Evolutionary conservation across 2,888 invertebrate species (phyloP), one percentile per base, ranked within the genome.

Genomic region (Resseliella maxima): DNA sequence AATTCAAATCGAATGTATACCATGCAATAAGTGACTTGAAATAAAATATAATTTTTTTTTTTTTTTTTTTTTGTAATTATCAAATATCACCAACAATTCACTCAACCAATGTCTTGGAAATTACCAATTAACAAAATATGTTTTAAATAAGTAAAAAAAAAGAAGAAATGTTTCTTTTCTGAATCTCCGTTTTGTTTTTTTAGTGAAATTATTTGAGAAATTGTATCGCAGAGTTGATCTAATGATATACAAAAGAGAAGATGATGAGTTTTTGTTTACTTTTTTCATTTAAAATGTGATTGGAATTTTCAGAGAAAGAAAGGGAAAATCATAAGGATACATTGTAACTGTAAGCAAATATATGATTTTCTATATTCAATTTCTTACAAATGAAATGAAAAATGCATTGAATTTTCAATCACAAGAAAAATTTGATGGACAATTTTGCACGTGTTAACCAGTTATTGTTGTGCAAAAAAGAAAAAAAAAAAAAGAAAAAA

Each of bases 11-110:
- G 72, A 72, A 31, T n/a, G 72, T 72, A 72, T 72, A 72, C 72
- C 72, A 72, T 72, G 72, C 72, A 72, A 72, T 72, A 72, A 72
- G 35, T 31, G 72, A 72, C 31, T 12, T 41, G 41, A 41, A 41
- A 12, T 41, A 12, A 41, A 12, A 41, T 8, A 41, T 41, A 12
- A 50, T 10, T 50, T 50, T 18, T 18, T 6, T 50, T 50, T 2
- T 12, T 50, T 6, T 59, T 59, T 59, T 24, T 5, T 72, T 31
- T 31, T 72, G 12, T 72, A 72, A 10, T 72, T 72, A 18, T 72
- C 72, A 72, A 72, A 31, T n/a, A n/a, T 72, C 72, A 59, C 18
- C 59, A 31, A 12, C 31, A 31, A 72, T 2, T 72, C 72, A 72
- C 72, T 72, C 31, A 72, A 35, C 72, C 72, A 72, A 72, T 72